These are phyloP conservation scores for Danio jaintianensis DNA, from an alignment of 2,797 vertebrate species.

Conservation along the genomic window DNA sequence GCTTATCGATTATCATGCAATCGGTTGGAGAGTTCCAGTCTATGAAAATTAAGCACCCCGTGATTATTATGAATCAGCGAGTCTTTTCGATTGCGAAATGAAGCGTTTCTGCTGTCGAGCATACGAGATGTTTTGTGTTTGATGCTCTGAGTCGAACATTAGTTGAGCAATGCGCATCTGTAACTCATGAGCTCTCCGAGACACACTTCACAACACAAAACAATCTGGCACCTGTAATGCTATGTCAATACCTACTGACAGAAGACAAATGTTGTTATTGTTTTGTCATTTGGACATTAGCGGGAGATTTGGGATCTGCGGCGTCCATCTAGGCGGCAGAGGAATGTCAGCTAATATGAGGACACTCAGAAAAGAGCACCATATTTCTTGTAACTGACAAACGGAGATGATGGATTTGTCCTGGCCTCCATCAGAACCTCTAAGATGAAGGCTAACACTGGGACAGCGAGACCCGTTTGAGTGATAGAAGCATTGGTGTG, in stretches of 20 bases:
- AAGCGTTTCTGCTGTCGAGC: neutral
- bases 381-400: constrained; percentile 78
- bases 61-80: neutral
- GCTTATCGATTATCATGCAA: constrained; percentile 48
- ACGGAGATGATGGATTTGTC: constrained; percentile 80
- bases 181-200: constrained; percentile 79
- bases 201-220: constrained; percentile 92
- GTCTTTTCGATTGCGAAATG: neutral
- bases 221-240: constrained; percentile 92
- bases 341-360: constrained; percentile 83
- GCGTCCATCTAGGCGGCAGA: constrained; percentile 80
- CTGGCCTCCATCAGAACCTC: neutral
- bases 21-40: neutral
- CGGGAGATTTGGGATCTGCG: constrained; percentile 82
- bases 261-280: constrained; percentile 98
- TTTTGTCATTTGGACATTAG: constrained; percentile 90
- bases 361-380: constrained; percentile 78
- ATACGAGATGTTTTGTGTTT: constrained; percentile 43
- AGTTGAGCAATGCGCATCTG: constrained; percentile 64
- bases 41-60: neutral
- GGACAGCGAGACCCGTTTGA: neutral
- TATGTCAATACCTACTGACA: constrained; percentile 91
- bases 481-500: constrained; percentile 1
- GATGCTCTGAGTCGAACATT: constrained; percentile 59
- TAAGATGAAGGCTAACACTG: neutral